Evolutionary conservation across 2,113 vertebrate species (phyloP), one percentile per base, ranked within the genome.

Genomic region (Tretioscincus oriximinensis): DNA sequence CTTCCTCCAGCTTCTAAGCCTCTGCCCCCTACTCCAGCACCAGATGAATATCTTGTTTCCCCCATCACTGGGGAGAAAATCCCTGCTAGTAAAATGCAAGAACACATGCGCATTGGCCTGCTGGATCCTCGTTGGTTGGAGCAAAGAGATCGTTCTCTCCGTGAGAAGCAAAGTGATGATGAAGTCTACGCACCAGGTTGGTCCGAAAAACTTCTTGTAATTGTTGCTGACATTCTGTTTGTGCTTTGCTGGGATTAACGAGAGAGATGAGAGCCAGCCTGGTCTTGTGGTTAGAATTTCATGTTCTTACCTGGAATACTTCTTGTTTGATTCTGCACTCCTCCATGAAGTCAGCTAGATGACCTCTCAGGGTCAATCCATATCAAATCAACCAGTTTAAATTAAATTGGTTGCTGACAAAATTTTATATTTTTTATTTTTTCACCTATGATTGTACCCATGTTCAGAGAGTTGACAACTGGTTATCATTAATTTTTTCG

Each of bases 41-140:
- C 96, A 0, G 98, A 99, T 35, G 98, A 99, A 64, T 99, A 98
- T 88, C 97, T 99, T 1, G 98, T 99, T 83, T 99, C 98, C 20
- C 98, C 98, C 81, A 99, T 99, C 88, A 99, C 98, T 16, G 98
- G 98, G 21, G 98, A 99, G 93, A 99, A 97, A 89, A 99, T 99
- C 80, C 98, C 95, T 1, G 98, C 98, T 90, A 99, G 98, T 88
- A 99, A 99, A 92, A 99, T 99, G 98, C 98, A 99, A 81, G 98
- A 99, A 65, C 98, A 99, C 90, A 99, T 99, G 98, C 96, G 98
- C 12, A 99, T 99, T 3, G 98, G 98, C 11, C 96, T 99, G 22
- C 96, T 99, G 84, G 98, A 99, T 82, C 98, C 98, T 0, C 98
- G 98, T 29, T 99, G 98, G 98, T 89, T 99, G 90, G 98, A 99